phyloP scores from a whole-genome alignment of 64 coral and sea anemone species.

The Platygyra sinensis region DNA sequence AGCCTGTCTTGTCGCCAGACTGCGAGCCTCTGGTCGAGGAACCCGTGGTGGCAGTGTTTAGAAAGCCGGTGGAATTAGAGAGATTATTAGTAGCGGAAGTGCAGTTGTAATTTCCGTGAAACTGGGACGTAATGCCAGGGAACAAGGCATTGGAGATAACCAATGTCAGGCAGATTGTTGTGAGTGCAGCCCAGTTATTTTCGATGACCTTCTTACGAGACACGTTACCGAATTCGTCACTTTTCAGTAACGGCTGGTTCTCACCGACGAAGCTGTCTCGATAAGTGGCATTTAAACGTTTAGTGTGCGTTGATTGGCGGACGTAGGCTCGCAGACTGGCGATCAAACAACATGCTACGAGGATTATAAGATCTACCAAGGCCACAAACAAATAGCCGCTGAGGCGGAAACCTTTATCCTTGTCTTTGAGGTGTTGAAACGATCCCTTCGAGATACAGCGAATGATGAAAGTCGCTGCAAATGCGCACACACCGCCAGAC shows the following conservation, averaged over 20 bases:
- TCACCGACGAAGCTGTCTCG: too few species aligned
- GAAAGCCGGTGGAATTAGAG: not conserved
- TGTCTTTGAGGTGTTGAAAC: slow-evolving; percentile 67
- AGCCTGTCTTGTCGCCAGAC: slow-evolving; percentile 83
- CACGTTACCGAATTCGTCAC: slow-evolving; percentile 8
- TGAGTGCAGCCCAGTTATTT: slow-evolving; percentile 67
- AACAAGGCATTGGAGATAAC: slow-evolving; percentile 82
- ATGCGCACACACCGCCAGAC: slow-evolving; percentile 87
- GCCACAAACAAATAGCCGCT: slow-evolving; percentile 88
- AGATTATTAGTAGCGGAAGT: not conserved
- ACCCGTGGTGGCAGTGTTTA: not conserved
- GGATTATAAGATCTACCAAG: slow-evolving; percentile 71
- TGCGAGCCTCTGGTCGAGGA: not conserved
- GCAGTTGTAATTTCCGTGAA: slow-evolving; percentile 84
- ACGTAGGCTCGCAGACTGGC: slow-evolving; percentile 11
- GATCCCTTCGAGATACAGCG: slow-evolving; percentile 89
- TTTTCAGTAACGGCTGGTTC: slow-evolving; percentile 37
- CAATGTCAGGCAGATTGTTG: slow-evolving; percentile 71
- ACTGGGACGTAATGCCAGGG: slow-evolving; percentile 87
- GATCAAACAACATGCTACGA: slow-evolving; percentile 62
- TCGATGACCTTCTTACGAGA: slow-evolving; percentile 58
- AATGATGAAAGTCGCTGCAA: slow-evolving; percentile 86
- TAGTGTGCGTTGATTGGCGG: not conserved
- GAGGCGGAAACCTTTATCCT: slow-evolving; percentile 65
- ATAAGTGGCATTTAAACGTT: too few species aligned